Base-by-base conservation (phyloP, 1,140 invertebrate genomes). In the Pseudomyrmex concolor region DNA sequence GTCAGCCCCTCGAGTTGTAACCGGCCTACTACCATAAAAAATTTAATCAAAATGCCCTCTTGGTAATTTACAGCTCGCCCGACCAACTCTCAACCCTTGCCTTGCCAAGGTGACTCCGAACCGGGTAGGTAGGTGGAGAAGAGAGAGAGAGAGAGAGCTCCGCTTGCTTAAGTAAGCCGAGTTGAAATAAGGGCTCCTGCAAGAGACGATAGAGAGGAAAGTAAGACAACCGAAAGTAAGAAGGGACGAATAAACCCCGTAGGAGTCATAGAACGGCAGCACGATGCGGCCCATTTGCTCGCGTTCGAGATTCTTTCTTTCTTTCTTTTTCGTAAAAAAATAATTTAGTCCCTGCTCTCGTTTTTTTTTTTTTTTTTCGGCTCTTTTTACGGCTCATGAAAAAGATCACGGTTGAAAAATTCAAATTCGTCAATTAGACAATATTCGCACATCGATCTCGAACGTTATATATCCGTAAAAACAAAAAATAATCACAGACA, bases 1-100 rank as follows among this genome's bases (percentile, higher is more conserved):
- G 84, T 88, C 88, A 22, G n/a, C 54, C 66, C 83, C 48, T 57
- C 48, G 50, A 57, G 71, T 78, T 86, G 84, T 87, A 87, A 83
- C 80, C 77, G 78, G 72, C 67, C 74, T 82, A 74, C 90, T 89
- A 93, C 92, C 93, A 94, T 94, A 94, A 94, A 94, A 94, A 94
- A 94, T 94, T 94, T 94, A 94, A 94, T 94, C 94, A 94, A 94
- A 94, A 94, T 94, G 91, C 93, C 92, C 94, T 94, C 92, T 92
- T 91, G 89, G 92, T 93, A 94, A 94, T 94, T 94, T 94, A 94
- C 92, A 93, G 85, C 90, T 91, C 86, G 85, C 54, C 60, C 80
- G 3, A 25, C 25, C 25, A 25, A 25, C 25, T 13, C 86, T 91
- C 89, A 93, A 93, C 92, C 92, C 93, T 93, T 94, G 78, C 67